Conservation (phyloP, 2,888 invertebrate genomes). For the Chrysodeixis includens region DNA sequence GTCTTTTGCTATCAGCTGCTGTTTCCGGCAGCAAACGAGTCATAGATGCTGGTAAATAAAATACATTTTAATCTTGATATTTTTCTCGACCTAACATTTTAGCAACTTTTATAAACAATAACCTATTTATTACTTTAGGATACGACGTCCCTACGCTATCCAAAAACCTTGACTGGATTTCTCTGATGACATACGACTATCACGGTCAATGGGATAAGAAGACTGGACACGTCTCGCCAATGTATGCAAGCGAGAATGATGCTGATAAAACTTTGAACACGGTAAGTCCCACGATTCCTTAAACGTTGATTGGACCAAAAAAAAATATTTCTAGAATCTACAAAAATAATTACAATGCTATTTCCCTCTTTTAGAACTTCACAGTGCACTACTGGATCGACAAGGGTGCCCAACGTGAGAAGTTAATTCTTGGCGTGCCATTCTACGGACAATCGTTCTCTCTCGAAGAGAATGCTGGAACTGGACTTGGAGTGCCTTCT, state of each 20-base stretch:
- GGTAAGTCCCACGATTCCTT: slow-evolving; percentile 47
- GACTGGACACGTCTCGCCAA: slow-evolving; percentile 96
- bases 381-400: slow-evolving; percentile 96
- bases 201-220: slow-evolving; percentile 97
- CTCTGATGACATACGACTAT: slow-evolving; percentile 97
- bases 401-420: slow-evolving; percentile 93
- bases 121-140: slow-evolving; percentile 65
- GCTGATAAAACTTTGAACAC: slow-evolving; percentile 94
- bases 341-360: not conserved
- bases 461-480: slow-evolving; percentile 90
- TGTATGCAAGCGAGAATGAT: slow-evolving; percentile 93
- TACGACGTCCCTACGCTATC: slow-evolving; percentile 95
- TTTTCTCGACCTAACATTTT: not conserved
- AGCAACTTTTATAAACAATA: not conserved
- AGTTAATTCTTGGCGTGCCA: slow-evolving; percentile 96
- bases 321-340: too few species aligned
- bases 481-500: slow-evolving; percentile 93
- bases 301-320: too few species aligned
- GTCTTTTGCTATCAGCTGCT: slow-evolving; percentile 93
- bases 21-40: slow-evolving; percentile 96
- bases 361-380: slow-evolving; percentile 91
- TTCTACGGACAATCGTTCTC: slow-evolving; percentile 97
- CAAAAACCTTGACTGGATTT: slow-evolving; percentile 95
- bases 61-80: not conserved
- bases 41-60: slow-evolving; percentile 92